Conservation (phyloP, 2,113 vertebrate genomes). For the Paradisaea rubra region DNA sequence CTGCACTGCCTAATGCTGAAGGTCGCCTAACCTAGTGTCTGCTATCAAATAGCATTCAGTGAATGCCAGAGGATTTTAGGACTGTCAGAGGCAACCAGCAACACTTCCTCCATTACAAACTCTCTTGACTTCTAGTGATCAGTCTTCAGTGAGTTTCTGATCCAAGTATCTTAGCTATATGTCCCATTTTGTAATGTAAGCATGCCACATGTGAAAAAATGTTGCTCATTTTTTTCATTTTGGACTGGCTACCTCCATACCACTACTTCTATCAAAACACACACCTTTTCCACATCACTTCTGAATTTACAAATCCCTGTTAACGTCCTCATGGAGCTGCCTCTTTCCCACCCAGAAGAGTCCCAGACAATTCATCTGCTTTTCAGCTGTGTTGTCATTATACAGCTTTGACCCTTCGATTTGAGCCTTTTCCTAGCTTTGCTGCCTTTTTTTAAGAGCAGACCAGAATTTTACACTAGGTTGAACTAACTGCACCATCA, state of each 20-base stretch:
- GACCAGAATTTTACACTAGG: not conserved
- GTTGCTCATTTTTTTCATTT: not conserved
- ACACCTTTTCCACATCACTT: not conserved
- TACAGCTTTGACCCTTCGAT: not conserved
- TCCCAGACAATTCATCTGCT: not conserved
- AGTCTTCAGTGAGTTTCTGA: not conserved
- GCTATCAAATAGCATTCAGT: too few relatives aligned
- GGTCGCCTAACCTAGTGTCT: rapidly evolving
- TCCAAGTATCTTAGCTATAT: not conserved
- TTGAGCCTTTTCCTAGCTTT: not conserved
- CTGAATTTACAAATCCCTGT: not conserved
- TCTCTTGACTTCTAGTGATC: not conserved
- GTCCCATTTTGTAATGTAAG: not conserved
- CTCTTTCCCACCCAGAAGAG: not conserved
- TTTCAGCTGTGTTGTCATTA: not conserved
- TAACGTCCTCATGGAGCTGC: not conserved
- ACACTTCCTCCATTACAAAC: not conserved
- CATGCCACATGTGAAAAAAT: not conserved
- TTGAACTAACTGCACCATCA: not conserved
- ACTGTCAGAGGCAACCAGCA: not conserved
- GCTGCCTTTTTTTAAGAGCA: not conserved
- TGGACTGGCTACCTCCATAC: not conserved
- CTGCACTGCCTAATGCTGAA: not conserved
- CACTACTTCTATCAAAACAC: not conserved
- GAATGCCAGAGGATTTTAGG: not conserved